A percentile compares a stretch with the other conserved stretches of the same genome.
Evolutionary conservation across 1,140 invertebrate species (phyloP).

Genomic region (Eciton burchellii): DNA sequence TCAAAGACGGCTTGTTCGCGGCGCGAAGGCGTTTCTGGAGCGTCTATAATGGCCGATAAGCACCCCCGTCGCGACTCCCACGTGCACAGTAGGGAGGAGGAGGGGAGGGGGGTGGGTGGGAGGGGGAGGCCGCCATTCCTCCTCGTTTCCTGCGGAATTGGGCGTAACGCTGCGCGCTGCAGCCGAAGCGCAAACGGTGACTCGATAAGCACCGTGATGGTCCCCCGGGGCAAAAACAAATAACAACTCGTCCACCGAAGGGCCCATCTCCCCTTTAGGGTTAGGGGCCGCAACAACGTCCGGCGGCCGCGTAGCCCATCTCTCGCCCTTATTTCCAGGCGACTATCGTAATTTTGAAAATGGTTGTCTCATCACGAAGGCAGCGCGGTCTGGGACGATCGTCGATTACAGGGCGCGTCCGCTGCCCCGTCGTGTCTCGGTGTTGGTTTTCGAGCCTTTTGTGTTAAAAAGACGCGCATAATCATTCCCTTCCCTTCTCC

Average conservation of each 20-base stretch:
- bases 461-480: slow-evolving; percentile 86
- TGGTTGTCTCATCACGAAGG: slow-evolving; percentile 83
- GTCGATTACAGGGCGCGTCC: slow-evolving; percentile 85
- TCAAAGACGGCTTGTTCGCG: too few species aligned
- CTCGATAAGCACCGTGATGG: slow-evolving; percentile 80
- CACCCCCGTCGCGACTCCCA: slow-evolving; percentile 26
- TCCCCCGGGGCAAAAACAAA: slow-evolving; percentile 83
- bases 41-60: too few species aligned
- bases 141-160: slow-evolving; percentile 70
- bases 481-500: slow-evolving; percentile 76
- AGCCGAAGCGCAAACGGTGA: slow-evolving; percentile 80
- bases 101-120: too few species aligned
- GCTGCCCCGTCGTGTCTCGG: slow-evolving; percentile 83
- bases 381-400: slow-evolving; percentile 53
- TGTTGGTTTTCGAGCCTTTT: slow-evolving; percentile 87
- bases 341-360: slow-evolving; percentile 85
- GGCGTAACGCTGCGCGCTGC: slow-evolving; percentile 73
- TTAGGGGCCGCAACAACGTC: slow-evolving; percentile 57
- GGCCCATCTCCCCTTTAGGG: too few species aligned
- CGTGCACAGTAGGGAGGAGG: too few species aligned
- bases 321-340: slow-evolving; percentile 76
- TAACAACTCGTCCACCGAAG: slow-evolving; percentile 78
- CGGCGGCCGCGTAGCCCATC: slow-evolving; percentile 73
- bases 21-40: neutral
- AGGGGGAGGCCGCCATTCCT: neutral